Conservation (phyloP, 2,888 invertebrate species). For the Allophyes oxyacanthae region DNA sequence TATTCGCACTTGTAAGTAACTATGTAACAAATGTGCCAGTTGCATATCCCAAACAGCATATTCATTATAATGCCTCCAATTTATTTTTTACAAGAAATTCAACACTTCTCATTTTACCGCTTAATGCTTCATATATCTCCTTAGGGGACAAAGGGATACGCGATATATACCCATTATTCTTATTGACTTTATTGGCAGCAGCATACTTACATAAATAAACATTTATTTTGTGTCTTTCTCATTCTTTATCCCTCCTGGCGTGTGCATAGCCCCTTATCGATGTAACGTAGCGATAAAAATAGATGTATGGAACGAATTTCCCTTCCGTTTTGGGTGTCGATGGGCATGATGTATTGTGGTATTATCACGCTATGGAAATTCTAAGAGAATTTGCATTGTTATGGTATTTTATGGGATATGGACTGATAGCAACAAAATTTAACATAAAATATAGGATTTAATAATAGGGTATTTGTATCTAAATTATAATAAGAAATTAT, state of each 20-base stretch:
- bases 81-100: background rate
- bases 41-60: background rate
- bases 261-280: constrained; percentile 29
- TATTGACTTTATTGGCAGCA: constrained; percentile 46
- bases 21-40: too few species aligned
- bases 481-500: too few species aligned
- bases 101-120: constrained; percentile 18
- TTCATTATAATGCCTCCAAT: background rate
- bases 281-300: constrained; percentile 48
- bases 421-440: too few species aligned
- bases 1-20: too few species aligned
- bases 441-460: too few species aligned
- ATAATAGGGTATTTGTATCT: too few species aligned
- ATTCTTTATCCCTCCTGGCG: constrained; percentile 33
- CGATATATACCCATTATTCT: constrained; percentile 46
- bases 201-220: constrained; percentile 52
- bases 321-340: constrained; percentile 34
- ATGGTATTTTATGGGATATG: background rate
- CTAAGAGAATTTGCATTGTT: background rate
- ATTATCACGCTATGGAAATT: constrained; percentile 7
- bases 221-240: constrained; percentile 42
- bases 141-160: constrained; percentile 25
- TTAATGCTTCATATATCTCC: constrained; percentile 21
- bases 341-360: constrained; percentile 10
- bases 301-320: constrained; percentile 36